Percentiles rank a stretch among this genome's conserved stretches.
phyloP scores from a whole-genome alignment of 2,888 invertebrate species.

The Tetranychus truncatus region DNA sequence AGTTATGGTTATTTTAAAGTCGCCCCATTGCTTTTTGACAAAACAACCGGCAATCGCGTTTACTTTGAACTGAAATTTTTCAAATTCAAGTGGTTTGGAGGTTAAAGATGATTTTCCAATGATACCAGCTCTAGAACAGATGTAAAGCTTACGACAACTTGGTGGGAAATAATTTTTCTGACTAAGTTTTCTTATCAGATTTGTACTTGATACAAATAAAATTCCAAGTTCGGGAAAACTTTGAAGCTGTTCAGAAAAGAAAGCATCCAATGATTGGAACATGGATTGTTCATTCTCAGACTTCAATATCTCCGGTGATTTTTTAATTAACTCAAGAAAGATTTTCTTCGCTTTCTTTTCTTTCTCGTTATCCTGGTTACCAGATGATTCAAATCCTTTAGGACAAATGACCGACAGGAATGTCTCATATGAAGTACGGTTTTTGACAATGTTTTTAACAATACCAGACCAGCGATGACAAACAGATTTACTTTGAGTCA shows the following conservation, averaged over 20 bases:
- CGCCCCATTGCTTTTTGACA: background rate
- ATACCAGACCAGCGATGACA: background rate
- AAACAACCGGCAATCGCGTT: background rate
- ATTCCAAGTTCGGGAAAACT: background rate
- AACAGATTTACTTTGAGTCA: background rate
- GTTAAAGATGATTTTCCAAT: background rate
- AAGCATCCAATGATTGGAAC: background rate
- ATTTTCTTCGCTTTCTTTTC: background rate
- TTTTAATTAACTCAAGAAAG: background rate
- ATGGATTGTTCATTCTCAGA: too few relatives aligned
- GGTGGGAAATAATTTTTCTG: background rate
- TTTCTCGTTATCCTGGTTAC: background rate
- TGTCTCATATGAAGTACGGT: background rate
- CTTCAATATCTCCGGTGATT: too few relatives aligned
- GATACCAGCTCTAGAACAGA: background rate
- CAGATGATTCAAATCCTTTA: background rate
- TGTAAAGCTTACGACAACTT: background rate
- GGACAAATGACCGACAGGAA: background rate
- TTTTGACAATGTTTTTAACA: background rate
- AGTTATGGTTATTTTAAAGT: background rate
- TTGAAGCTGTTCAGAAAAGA: background rate
- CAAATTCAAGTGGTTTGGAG: background rate
- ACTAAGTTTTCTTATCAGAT: background rate
- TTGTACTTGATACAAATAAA: background rate
- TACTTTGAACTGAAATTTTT: background rate